These are phyloP conservation scores for Lamprotornis superbus DNA, from an alignment of 2,113 vertebrate species.

Conservation along the genomic window DNA sequence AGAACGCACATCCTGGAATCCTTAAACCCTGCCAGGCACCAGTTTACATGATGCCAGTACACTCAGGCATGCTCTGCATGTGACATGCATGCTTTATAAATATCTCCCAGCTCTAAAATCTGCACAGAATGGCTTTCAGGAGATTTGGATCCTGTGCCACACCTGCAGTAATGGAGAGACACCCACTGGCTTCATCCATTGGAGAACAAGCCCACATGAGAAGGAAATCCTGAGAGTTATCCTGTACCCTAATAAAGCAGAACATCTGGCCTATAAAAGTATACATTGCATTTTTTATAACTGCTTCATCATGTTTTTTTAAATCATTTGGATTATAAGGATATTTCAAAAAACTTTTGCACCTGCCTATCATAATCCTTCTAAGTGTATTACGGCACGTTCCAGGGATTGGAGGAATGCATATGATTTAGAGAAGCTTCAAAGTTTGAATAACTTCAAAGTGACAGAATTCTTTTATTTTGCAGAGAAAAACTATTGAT, in stretches of 20 bases:
- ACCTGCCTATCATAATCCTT: neutral
- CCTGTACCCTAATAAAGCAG: neutral
- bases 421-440: neutral
- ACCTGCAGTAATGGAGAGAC: neutral
- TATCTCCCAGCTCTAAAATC: neutral
- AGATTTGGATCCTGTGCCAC: neutral
- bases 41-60: accelerated
- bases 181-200: neutral
- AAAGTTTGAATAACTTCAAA: neutral
- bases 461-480: neutral
- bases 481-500: neutral
- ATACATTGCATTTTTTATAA: neutral
- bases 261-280: neutral
- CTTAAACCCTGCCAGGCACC: neutral
- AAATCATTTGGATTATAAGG: neutral
- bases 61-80: neutral
- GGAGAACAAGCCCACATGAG: accelerated
- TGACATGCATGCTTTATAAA: accelerated
- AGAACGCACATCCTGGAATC: accelerated
- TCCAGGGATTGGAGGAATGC: neutral
- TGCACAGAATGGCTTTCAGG: neutral
- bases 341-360: neutral
- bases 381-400: neutral
- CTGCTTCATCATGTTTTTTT: neutral
- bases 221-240: neutral